Percentiles rank a stretch among this genome's conserved stretches.
Conservation (phyloP, 2,113 vertebrate species). For the Catharus minimus region DNA sequence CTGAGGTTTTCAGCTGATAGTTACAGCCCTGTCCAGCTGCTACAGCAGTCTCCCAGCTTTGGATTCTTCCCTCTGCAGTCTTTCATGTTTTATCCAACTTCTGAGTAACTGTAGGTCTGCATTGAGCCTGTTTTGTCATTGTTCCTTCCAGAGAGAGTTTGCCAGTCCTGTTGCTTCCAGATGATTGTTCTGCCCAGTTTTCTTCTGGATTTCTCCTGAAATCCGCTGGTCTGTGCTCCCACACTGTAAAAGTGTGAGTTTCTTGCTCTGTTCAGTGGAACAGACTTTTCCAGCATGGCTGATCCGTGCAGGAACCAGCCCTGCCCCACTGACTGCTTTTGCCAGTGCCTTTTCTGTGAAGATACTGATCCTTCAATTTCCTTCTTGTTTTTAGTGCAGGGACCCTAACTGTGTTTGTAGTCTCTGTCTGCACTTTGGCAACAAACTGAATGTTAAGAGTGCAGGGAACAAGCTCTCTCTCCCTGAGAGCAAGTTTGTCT, state of each 20-base stretch:
- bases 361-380: not conserved
- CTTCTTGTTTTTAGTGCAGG: not conserved
- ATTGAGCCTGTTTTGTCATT: rapidly evolving
- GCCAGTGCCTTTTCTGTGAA: not conserved
- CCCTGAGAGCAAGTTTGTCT: not conserved
- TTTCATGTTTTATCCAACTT: not conserved
- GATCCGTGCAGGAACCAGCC: not conserved
- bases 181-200: not conserved
- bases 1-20: not conserved
- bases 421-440: not conserved
- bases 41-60: not conserved
- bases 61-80: not conserved
- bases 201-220: not conserved
- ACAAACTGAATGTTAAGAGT: not conserved
- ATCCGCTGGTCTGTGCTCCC: not conserved
- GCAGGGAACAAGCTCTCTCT: not conserved
- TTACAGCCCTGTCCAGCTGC: not conserved
- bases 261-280: not conserved
- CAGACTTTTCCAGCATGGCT: not conserved
- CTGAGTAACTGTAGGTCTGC: not conserved
- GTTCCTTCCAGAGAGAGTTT: not conserved
- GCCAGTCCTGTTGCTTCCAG: not conserved
- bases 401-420: not conserved
- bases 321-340: not conserved
- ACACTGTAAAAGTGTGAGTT: not conserved